phyloP scores from a whole-genome alignment of 2,797 vertebrate genomes.

The Protosalanx chinensis region DNA sequence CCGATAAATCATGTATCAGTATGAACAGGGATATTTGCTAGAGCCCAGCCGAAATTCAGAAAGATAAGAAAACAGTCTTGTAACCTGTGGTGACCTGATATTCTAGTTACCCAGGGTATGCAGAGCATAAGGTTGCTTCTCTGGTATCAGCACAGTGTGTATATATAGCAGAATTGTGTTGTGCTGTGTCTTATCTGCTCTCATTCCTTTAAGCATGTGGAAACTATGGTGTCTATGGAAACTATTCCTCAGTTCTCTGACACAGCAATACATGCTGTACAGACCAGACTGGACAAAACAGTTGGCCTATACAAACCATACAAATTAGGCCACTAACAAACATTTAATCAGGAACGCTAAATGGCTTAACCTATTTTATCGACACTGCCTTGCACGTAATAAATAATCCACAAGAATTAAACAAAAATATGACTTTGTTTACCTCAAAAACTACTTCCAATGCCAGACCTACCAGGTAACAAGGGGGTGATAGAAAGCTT shows the following conservation, averaged over 20 bases:
- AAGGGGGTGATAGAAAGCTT: not conserved
- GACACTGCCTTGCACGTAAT: not conserved
- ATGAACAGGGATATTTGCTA: not conserved
- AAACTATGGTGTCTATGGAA: conserved; percentile 47
- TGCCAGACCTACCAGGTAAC: not conserved
- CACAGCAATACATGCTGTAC: not conserved
- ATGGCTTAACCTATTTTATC: not conserved
- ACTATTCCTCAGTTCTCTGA: not conserved
- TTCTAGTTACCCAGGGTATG: conserved; percentile 32
- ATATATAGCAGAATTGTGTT: conserved; percentile 49
- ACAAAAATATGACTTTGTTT: not conserved
- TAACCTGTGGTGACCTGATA: not conserved
- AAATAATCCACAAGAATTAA: not conserved
- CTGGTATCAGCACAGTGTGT: conserved; percentile 37
- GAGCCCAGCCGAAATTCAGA: conserved; percentile 15
- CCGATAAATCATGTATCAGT: not conserved
- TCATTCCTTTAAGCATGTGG: conserved; percentile 31
- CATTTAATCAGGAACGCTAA: not conserved
- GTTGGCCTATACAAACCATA: not conserved
- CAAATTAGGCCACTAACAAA: not conserved
- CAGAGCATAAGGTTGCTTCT: not conserved
- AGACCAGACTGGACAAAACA: not conserved
- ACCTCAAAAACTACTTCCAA: not conserved
- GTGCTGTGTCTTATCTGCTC: conserved; percentile 60
- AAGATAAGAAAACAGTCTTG: conserved; percentile 22